Evolutionary conservation across 2,113 vertebrate genomes (phyloP).

Genomic region (Oxyura jamaicensis): DNA sequence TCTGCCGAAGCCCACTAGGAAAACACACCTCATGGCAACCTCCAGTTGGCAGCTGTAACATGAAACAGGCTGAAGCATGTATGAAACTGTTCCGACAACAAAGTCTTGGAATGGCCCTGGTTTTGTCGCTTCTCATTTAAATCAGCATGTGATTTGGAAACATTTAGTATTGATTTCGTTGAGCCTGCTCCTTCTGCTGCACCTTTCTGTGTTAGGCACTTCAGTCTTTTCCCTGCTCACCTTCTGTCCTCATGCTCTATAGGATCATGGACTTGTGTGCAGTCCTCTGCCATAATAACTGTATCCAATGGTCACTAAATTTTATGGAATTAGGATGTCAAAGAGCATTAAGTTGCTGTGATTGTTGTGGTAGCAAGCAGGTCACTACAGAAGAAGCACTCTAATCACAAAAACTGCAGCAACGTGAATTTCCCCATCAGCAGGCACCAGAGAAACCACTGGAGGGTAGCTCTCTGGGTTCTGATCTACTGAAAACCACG

Average conservation of each 20-base stretch:
- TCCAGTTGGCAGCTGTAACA: not conserved
- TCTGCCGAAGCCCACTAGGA: not conserved
- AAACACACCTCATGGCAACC: not conserved
- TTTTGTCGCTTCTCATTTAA: not conserved
- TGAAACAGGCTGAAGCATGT: not conserved
- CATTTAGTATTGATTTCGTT: not conserved
- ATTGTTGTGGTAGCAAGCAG: not conserved
- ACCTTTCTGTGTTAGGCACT: not conserved
- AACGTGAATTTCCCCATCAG: not conserved
- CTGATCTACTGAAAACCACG: not conserved
- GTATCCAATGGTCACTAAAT: not conserved
- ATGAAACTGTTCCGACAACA: not conserved
- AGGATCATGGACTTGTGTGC: not conserved
- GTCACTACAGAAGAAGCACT: not conserved
- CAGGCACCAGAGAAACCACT: not conserved
- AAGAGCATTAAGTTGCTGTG: not conserved
- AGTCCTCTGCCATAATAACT: not conserved
- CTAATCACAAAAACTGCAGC: not conserved
- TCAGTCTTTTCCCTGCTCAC: not conserved
- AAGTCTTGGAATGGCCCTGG: fast-evolving
- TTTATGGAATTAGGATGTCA: not conserved
- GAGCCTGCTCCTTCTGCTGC: not conserved
- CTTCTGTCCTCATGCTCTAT: fast-evolving
- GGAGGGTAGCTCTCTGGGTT: not conserved
- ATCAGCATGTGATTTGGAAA: not conserved